These are phyloP conservation scores for Chalcis sispes DNA, from an alignment of 2,888 invertebrate species.

Conservation along the genomic window DNA sequence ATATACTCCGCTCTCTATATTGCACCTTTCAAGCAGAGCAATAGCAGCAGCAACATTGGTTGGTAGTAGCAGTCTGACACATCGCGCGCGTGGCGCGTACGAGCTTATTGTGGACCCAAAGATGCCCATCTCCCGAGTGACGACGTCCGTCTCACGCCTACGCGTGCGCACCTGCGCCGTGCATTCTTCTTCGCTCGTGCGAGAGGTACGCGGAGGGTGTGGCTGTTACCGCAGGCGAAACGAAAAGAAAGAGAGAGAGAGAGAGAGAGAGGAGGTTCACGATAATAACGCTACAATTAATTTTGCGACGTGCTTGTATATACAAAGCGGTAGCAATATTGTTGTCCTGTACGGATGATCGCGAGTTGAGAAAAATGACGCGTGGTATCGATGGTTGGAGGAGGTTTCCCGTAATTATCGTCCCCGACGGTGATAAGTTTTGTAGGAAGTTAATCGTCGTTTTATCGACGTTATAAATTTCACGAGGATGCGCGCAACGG, in stretches of 20 bases:
- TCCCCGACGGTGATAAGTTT: too few species aligned
- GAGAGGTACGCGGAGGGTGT: slow-evolving; percentile 10
- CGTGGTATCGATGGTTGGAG: too few species aligned
- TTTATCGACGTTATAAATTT: too few species aligned
- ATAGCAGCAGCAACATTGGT: too few species aligned
- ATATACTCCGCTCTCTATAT: slow-evolving; percentile 24
- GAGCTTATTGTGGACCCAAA: neutral
- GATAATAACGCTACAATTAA: too few species aligned
- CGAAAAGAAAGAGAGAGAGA: neutral
- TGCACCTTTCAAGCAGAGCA: slow-evolving; percentile 30
- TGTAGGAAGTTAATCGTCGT: too few species aligned
- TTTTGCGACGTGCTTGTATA: too few species aligned
- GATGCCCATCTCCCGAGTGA: neutral
- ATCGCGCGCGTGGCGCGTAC: neutral
- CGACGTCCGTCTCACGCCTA: neutral
- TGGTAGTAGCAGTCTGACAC: neutral
- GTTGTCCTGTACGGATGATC: too few species aligned
- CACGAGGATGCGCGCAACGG: too few species aligned
- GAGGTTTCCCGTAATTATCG: too few species aligned
- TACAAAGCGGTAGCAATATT: too few species aligned
- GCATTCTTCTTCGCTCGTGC: neutral
- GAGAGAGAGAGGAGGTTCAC: slow-evolving; percentile 29
- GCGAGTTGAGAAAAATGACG: too few species aligned
- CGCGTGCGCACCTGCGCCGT: slow-evolving; percentile 1
- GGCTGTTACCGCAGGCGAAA: neutral